These are phyloP conservation scores for Heteromyza rotundicornis DNA, from an alignment of 2,888 invertebrate species.

Conservation along the genomic window DNA sequence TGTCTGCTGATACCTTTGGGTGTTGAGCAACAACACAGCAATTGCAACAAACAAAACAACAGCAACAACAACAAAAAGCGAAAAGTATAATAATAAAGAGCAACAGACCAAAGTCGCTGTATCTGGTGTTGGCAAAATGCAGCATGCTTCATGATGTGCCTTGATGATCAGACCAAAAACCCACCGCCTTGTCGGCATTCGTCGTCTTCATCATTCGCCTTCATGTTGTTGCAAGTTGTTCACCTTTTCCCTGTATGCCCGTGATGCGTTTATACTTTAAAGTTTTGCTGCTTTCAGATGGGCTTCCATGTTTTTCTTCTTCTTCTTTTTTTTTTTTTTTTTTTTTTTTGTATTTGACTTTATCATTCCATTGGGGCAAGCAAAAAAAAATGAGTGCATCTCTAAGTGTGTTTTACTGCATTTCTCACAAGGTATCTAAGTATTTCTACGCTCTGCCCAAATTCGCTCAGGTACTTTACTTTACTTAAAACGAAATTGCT, in stretches of 20 bases:
- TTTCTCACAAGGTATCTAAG: neutral
- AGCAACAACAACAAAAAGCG: neutral
- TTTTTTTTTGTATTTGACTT: slow-evolving; percentile 19
- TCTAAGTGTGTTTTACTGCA: neutral
- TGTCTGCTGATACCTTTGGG: slow-evolving; percentile 54
- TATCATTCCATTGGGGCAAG: slow-evolving; percentile 28
- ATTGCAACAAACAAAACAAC: slow-evolving; percentile 34
- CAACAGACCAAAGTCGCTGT: no score
- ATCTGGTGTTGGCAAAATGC: no score
- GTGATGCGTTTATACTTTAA: no score
- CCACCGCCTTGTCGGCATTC: no score
- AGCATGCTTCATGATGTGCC: slow-evolving; percentile 10
- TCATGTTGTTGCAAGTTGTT: slow-evolving; percentile 41
- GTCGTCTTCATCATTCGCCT: no score
- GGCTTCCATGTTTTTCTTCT: slow-evolving; percentile 25
- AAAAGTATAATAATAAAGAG: no score
- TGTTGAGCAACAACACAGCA: slow-evolving; percentile 40
- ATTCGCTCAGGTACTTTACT: slow-evolving; percentile 1
- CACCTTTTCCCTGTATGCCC: slow-evolving; percentile 36
- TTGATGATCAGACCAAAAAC: neutral
- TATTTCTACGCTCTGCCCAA: slow-evolving; percentile 4
- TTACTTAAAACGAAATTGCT: no score
- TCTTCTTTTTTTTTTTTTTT: slow-evolving; percentile 8
- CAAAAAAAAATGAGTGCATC: slow-evolving; percentile 38
- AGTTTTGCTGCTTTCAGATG: slow-evolving; percentile 32